Evolutionary conservation across 2,888 invertebrate genomes (phyloP).

Genomic region (Athrips mouffetella): DNA sequence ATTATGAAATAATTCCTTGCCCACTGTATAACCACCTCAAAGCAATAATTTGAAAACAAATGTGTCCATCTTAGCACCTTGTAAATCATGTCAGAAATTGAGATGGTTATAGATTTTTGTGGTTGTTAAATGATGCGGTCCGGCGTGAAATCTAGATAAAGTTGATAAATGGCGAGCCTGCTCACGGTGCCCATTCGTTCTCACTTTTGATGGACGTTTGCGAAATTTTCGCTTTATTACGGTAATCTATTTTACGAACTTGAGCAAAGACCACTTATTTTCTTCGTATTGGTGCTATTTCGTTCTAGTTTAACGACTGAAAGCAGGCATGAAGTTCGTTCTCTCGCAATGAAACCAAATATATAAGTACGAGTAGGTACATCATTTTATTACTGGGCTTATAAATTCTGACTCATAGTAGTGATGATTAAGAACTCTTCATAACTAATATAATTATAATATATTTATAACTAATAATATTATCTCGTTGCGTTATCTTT

Average conservation of each 20-base stretch:
- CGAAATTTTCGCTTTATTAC: slow-evolving; percentile 41
- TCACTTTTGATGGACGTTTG: slow-evolving; percentile 47
- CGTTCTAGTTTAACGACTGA: neutral
- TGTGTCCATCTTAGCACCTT: slow-evolving; percentile 29
- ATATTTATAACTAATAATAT: too few species aligned
- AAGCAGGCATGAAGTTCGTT: neutral
- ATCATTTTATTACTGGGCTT: too few species aligned
- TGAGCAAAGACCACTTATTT: slow-evolving; percentile 23
- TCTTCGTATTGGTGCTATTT: neutral
- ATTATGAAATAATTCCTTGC: too few species aligned
- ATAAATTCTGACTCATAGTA: too few species aligned
- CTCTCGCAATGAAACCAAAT: too few species aligned
- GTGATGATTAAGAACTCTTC: too few species aligned
- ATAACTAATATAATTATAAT: too few species aligned
- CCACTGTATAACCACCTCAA: too few species aligned
- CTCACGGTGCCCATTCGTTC: slow-evolving; percentile 49
- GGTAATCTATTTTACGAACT: slow-evolving; percentile 36
- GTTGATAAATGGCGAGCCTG: slow-evolving; percentile 58
- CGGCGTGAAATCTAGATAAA: slow-evolving; percentile 60
- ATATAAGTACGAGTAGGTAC: too few species aligned
- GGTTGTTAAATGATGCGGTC: slow-evolving; percentile 53
- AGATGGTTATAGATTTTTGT: slow-evolving; percentile 49
- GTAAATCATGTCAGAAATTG: slow-evolving; percentile 44
- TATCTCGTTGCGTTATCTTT: too few species aligned
- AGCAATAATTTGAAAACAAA: too few species aligned